Base-by-base conservation (phyloP, 2,888 invertebrate genomes). In the Zele albiditarsus region DNA sequence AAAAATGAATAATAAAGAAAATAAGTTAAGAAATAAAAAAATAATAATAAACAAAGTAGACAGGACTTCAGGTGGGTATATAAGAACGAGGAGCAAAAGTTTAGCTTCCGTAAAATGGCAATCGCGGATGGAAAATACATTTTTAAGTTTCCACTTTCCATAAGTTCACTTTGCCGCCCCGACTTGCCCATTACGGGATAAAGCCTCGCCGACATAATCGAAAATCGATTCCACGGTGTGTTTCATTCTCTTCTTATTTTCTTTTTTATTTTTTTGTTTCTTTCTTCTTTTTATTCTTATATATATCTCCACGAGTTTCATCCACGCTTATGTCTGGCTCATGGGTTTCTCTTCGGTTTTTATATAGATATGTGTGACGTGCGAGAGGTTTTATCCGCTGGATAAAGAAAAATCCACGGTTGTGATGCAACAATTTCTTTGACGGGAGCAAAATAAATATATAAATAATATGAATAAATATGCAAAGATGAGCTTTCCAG, bases 201-300 rank as follows among this genome's bases (percentile, higher is more conserved):
- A 79, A 79, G 79, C 80, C 75, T 78, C 74, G 79, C 76, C 77
- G 79, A 80, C 80, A 82, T 84, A 82, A 84, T 83, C 82, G 82
- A 84, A 84, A 84, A 82, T 84, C 84, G 83, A 84, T 84, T 79
- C 71, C 71, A 65, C 42, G 53, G 20, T 53, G 53, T 53, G 20
- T 20, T 53, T 72, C 74, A 75, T 70, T 69, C 74, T 74, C 74
- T 69, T 76, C 42, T 70, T 76, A 69, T 67, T 73, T 68, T 78
- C 53, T 57, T 28, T 67, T 46, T 42, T 12, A 49, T 70, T 31
- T 53, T 49, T 63, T 60, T 65, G 72, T 77, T 62, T 68, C 65
- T 65, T 71, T 76, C 49, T 57, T 58, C 70, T 69, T 60, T 23
- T 53, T 65, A 62, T 62, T 33, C 10, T 20, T 25, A 20, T 42